These are phyloP conservation scores for Stigmatopora nigra DNA, from an alignment of 2,113 vertebrate species.

Conservation along the genomic window DNA sequence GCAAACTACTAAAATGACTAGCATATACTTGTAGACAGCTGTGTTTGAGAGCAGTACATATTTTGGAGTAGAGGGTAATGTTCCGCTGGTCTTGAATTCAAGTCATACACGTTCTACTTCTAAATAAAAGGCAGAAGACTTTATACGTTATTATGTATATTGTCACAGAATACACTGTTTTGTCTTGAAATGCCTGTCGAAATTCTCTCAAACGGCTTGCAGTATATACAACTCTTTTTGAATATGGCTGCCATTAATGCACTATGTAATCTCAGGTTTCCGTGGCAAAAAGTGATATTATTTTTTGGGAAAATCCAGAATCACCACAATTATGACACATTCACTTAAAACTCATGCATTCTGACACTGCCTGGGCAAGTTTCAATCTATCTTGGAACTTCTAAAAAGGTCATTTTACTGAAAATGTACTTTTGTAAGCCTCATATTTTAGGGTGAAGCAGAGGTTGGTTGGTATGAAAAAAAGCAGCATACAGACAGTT, in stretches of 20 bases:
- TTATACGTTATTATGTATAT: too few relatives aligned
- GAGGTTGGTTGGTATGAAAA: constrained; percentile 6
- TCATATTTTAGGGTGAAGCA: not conserved
- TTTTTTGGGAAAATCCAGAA: not conserved
- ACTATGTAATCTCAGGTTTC: not conserved
- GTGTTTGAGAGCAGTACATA: too few relatives aligned
- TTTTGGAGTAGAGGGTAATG: too few relatives aligned
- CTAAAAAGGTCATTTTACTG: constrained; percentile 22
- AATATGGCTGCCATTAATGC: not conserved
- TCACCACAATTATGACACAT: not conserved
- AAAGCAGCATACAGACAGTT: not conserved
- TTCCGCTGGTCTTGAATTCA: too few relatives aligned
- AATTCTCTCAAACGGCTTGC: too few relatives aligned
- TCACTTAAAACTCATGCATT: not conserved
- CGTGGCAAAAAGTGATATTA: not conserved
- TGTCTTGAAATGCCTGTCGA: too few relatives aligned
- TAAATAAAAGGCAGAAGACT: too few relatives aligned
- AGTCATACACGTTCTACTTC: too few relatives aligned
- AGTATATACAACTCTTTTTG: too few relatives aligned
- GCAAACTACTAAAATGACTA: too few relatives aligned
- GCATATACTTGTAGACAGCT: too few relatives aligned
- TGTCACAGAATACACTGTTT: too few relatives aligned
- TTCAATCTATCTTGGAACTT: constrained; percentile 19
- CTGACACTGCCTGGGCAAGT: constrained; percentile 26
- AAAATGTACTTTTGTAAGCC: constrained; percentile 5